These are phyloP conservation scores for Diceros bicornis DNA, from an alignment of 2,797 vertebrate genomes.

Conservation along the genomic window DNA sequence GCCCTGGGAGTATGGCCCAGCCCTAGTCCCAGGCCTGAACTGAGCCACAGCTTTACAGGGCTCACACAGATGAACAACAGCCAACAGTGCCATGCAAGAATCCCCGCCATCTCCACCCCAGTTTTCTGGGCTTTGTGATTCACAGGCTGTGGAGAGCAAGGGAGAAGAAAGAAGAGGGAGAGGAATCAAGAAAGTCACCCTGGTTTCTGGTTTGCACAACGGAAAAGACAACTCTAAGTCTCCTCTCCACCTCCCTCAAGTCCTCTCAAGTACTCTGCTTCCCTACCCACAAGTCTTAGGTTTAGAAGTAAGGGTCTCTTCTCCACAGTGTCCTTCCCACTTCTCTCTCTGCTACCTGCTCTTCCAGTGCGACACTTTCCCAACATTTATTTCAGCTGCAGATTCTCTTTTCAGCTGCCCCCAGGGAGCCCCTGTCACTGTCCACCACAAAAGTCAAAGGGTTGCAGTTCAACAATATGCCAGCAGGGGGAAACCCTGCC, in stretches of 20 bases:
- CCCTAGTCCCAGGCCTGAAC: background rate
- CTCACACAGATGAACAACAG: background rate
- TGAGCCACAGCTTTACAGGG: background rate
- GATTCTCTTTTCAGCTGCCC: background rate
- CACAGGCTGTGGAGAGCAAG: background rate
- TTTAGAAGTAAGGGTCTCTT: background rate
- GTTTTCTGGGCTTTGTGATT: background rate
- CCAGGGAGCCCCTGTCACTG: accelerated
- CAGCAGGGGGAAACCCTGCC: constrained; percentile 58
- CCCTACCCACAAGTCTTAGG: background rate
- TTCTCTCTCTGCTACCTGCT: background rate
- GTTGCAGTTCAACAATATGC: constrained; percentile 26
- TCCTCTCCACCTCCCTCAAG: background rate
- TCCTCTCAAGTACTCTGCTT: background rate
- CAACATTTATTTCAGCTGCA: background rate
- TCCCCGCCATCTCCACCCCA: background rate
- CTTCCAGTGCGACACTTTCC: background rate
- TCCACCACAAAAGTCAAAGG: background rate
- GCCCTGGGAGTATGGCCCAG: background rate
- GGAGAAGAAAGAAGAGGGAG: background rate
- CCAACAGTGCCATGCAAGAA: background rate
- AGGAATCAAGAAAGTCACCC: background rate
- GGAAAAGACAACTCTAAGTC: background rate
- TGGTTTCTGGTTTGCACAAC: background rate
- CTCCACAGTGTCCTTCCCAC: background rate